phyloP scores from a whole-genome alignment of 1,140 invertebrate species.

The Triops longicaudatus region DNA sequence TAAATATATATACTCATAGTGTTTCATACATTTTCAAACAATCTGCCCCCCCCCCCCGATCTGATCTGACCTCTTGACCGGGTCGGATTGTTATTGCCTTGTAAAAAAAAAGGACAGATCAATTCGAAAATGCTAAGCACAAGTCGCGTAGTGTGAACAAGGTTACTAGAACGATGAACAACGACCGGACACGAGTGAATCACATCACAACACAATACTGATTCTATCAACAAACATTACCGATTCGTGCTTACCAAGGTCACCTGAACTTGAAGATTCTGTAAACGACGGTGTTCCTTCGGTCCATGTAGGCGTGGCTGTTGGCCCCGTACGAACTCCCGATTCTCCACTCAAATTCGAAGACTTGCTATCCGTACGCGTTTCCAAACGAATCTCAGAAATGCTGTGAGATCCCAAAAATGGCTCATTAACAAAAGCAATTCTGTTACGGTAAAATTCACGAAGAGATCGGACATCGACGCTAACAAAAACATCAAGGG shows the following conservation, averaged over 20 bases:
- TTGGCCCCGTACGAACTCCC: slow-evolving; percentile 72
- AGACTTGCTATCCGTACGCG: slow-evolving; percentile 48
- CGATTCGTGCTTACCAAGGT: slow-evolving; percentile 53
- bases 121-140: not conserved
- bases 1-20: too few relatives aligned
- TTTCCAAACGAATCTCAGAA: slow-evolving; percentile 49
- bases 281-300: slow-evolving; percentile 96
- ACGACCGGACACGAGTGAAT: not conserved
- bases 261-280: slow-evolving; percentile 86
- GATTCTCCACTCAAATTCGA: slow-evolving; percentile 74
- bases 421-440: not conserved
- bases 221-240: not conserved
- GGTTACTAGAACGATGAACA: too few relatives aligned
- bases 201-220: not conserved
- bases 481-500: not conserved
- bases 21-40: too few relatives aligned
- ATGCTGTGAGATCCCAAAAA: slow-evolving; percentile 38
- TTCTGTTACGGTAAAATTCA: not conserved
- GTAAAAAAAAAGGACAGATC: too few relatives aligned
- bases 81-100: too few relatives aligned
- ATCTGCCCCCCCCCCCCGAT: too few relatives aligned
- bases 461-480: not conserved
- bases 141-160: not conserved
- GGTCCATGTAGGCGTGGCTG: slow-evolving; percentile 84
- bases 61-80: too few relatives aligned